These are phyloP conservation scores for Ooceraea biroi DNA, from an alignment of 1,140 invertebrate genomes.

Conservation along the genomic window DNA sequence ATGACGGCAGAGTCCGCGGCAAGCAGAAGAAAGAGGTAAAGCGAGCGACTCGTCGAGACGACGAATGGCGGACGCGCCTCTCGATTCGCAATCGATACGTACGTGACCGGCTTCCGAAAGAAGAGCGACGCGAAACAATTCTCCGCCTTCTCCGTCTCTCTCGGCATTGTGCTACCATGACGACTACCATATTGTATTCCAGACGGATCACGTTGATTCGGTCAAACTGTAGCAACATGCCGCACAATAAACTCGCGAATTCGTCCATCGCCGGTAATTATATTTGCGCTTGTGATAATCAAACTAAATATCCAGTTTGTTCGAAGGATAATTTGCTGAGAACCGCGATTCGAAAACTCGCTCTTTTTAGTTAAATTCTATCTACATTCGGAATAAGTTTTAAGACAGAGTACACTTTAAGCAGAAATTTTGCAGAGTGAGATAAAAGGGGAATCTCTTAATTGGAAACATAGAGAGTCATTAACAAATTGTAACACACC, in stretches of 20 bases:
- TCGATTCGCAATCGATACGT: slow-evolving; percentile 63
- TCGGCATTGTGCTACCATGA: background rate
- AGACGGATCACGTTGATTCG: slow-evolving; percentile 22
- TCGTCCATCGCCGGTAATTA: slow-evolving; percentile 37
- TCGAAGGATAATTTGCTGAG: background rate
- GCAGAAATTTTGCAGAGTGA: background rate
- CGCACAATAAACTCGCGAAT: slow-evolving; percentile 30
- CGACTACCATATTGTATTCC: slow-evolving; percentile 42
- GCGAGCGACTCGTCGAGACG: slow-evolving; percentile 39
- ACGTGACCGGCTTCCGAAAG: slow-evolving; percentile 69
- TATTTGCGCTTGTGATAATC: slow-evolving; percentile 35
- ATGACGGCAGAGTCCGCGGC: slow-evolving; percentile 38
- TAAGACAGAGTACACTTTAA: background rate
- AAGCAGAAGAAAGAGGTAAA: slow-evolving; percentile 29
- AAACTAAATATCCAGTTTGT: slow-evolving; percentile 35
- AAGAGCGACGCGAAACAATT: slow-evolving; percentile 26
- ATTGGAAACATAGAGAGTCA: background rate
- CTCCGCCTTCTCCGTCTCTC: background rate
- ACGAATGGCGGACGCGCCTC: slow-evolving; percentile 9
- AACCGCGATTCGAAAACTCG: background rate
- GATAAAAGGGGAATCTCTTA: background rate
- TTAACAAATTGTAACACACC: background rate
- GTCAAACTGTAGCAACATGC: slow-evolving; percentile 44
- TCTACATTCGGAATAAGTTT: background rate
- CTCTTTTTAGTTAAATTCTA: background rate